Percentiles rank a stretch among this genome's conserved stretches.
These are phyloP conservation scores for Pseudochirops cupreus DNA, from an alignment of 2,797 vertebrate species.

Conservation along the genomic window DNA sequence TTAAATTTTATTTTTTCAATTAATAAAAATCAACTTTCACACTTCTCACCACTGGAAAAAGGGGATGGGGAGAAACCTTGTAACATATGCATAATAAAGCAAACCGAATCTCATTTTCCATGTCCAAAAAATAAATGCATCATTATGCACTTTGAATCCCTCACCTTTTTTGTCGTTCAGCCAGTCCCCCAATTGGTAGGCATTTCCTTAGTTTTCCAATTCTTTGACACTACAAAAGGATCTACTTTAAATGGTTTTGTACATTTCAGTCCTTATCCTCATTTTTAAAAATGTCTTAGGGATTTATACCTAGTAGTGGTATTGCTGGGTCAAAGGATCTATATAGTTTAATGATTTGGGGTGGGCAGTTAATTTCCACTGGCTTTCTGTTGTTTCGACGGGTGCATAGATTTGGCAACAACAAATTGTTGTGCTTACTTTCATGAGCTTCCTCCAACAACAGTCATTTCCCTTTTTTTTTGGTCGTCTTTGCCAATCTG, in stretches of 20 bases:
- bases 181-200: not conserved
- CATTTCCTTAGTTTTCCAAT: not conserved
- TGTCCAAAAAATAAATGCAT: not conserved
- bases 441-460: not conserved
- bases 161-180: not conserved
- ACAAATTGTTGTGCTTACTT: not conserved
- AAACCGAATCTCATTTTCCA: not conserved
- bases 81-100: not conserved
- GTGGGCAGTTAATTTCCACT: not conserved
- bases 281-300: not conserved
- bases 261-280: not conserved
- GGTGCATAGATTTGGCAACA: not conserved
- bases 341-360: not conserved
- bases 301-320: not conserved
- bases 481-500: not conserved
- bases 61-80: not conserved
- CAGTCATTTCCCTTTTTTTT: not conserved
- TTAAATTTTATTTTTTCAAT: not conserved
- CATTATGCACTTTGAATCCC: not conserved
- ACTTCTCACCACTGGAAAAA: not conserved
- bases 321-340: not conserved
- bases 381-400: not conserved
- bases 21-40: not conserved
- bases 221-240: not conserved
- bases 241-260: not conserved